A percentile compares a stretch with the other conserved stretches of the same genome.
Evolutionary conservation across 53 echinoderm and acorn worm species (phyloP).

Genomic region (Hippasteria phrygiana): DNA sequence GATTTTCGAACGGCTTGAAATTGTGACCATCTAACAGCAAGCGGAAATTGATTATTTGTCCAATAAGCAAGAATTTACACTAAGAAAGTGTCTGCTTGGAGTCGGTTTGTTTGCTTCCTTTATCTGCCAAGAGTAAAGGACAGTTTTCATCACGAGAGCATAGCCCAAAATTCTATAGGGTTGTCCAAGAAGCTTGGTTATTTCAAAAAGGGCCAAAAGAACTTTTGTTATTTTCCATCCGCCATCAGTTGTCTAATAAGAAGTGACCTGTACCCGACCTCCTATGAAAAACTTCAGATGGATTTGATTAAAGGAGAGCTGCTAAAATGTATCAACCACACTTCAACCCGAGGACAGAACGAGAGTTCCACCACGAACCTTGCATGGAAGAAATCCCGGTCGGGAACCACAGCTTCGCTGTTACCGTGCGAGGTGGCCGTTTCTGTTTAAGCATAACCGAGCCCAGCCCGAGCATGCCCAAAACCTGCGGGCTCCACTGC

Average conservation of each 20-base stretch:
- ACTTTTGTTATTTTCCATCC: not conserved
- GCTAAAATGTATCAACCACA: not conserved
- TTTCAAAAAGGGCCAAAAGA: not conserved
- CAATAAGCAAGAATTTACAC: too few species aligned
- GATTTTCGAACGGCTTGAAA: not conserved
- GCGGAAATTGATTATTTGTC: too few species aligned
- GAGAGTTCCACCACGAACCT: not conserved
- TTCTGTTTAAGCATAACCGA: constrained; percentile 4
- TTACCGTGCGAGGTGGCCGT: not conserved
- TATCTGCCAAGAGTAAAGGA: too few species aligned
- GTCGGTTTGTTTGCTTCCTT: too few species aligned
- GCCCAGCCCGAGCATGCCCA: constrained; percentile 1
- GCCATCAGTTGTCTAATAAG: not conserved
- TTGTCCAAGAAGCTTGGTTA: too few species aligned
- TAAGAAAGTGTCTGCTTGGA: too few species aligned
- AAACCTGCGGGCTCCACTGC: constrained; percentile 9
- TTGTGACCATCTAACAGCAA: too few species aligned
- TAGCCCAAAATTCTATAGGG: too few species aligned
- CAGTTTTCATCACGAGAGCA: too few species aligned
- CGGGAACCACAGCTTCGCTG: not conserved
- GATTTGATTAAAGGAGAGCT: not conserved
- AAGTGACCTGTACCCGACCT: not conserved
- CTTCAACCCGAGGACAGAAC: not conserved
- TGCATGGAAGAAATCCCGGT: constrained; percentile 28
- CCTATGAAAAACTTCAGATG: not conserved